These are phyloP conservation scores for Tetranychus truncatus DNA, from an alignment of 2,888 invertebrate genomes.

Conservation along the genomic window DNA sequence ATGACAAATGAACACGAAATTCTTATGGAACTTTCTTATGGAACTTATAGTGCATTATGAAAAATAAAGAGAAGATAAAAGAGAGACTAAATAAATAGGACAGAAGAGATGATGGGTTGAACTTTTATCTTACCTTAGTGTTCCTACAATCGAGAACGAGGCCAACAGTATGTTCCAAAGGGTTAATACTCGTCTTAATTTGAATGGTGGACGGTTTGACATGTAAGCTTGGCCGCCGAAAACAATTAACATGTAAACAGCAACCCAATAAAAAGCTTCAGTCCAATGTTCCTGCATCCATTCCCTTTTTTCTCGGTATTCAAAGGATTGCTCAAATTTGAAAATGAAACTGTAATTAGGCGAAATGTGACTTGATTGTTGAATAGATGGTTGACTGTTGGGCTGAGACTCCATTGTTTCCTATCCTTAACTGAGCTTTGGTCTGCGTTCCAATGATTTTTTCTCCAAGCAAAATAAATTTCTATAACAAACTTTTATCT, in stretches of 20 bases:
- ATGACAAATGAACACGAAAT: too few species aligned
- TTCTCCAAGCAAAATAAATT: too few species aligned
- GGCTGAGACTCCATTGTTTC: too few species aligned
- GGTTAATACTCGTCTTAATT: slow-evolving; percentile 63
- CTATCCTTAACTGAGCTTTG: too few species aligned
- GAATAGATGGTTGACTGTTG: not conserved
- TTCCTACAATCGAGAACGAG: slow-evolving; percentile 79
- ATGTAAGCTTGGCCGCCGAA: slow-evolving; percentile 84
- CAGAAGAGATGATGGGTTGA: not conserved
- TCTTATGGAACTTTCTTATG: too few species aligned
- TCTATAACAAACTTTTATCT: too few species aligned
- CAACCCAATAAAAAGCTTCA: slow-evolving; percentile 63
- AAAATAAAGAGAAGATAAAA: not conserved
- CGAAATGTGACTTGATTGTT: slow-evolving; percentile 13
- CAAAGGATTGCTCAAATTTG: slow-evolving; percentile 84
- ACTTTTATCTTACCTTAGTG: slow-evolving; percentile 28
- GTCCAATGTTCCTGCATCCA: slow-evolving; percentile 98
- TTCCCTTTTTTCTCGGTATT: slow-evolving; percentile 63
- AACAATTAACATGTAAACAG: slow-evolving; percentile 81
- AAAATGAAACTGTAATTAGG: slow-evolving; percentile 77
- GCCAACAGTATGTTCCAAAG: slow-evolving; percentile 84
- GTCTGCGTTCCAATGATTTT: too few species aligned
- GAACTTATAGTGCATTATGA: not conserved
- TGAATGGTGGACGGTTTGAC: slow-evolving; percentile 74
- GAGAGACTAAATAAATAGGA: not conserved